Conservation (phyloP, 2,888 invertebrate genomes). For the Drosophila testacea region DNA sequence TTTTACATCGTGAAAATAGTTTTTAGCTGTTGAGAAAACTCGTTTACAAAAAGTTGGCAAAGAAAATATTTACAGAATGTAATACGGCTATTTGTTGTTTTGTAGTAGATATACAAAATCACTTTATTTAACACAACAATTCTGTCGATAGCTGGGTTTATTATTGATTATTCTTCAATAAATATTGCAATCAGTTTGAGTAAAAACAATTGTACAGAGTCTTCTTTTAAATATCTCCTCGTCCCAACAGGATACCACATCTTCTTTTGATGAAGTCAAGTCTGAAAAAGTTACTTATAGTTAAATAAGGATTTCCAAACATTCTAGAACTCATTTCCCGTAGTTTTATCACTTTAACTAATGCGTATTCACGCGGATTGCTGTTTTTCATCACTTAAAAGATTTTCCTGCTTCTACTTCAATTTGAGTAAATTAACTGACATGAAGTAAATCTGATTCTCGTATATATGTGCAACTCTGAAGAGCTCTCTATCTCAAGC, state of each 20-base stretch:
- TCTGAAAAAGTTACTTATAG: not conserved
- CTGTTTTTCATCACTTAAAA: constrained; percentile 49
- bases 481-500: constrained; percentile 40
- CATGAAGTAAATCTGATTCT: constrained; percentile 27
- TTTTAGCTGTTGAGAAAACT: not conserved
- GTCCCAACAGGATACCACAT: not conserved
- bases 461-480: constrained; percentile 18
- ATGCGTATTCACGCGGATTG: not conserved
- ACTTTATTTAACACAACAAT: not conserved
- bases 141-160: no score
- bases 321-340: not conserved
- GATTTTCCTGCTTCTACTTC: constrained; percentile 38
- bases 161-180: no score
- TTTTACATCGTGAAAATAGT: constrained; percentile 30
- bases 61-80: constrained; percentile 3
- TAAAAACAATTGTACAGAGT: not conserved
- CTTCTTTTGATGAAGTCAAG: no score
- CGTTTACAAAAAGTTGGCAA: not conserved
- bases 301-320: constrained; percentile 11
- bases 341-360: not conserved
- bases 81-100: not conserved
- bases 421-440: constrained; percentile 51
- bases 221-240: not conserved
- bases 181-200: no score
- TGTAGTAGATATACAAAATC: not conserved